A percentile compares a stretch with the other conserved stretches of the same genome.
Conservation (phyloP, 2,797 vertebrate genomes). For the Nothura maculosa region DNA sequence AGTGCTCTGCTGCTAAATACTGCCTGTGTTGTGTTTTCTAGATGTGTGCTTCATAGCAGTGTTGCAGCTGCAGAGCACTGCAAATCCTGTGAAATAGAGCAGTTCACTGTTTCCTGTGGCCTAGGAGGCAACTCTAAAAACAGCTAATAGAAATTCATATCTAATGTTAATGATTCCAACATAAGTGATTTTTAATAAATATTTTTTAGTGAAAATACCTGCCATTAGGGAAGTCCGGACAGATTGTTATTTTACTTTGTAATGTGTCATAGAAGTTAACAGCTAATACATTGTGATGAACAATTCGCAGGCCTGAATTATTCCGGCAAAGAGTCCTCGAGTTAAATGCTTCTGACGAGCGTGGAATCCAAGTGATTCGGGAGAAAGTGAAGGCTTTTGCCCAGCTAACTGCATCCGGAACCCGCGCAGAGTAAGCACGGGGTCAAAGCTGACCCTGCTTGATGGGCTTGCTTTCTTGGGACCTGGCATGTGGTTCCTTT, state of each 20-base stretch:
- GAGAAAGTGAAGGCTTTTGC: conserved; percentile 97
- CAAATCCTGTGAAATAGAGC: background rate
- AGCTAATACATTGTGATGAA: conserved; percentile 12
- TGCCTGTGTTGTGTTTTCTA: background rate
- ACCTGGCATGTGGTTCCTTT: background rate
- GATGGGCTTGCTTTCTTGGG: background rate
- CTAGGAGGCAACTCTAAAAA: background rate
- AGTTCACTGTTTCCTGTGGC: background rate
- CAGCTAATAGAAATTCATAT: background rate
- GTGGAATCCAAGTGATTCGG: conserved; percentile 96
- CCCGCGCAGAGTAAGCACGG: conserved; percentile 90
- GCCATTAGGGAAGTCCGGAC: background rate
- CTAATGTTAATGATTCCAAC: background rate
- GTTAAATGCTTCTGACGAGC: conserved; percentile 97
- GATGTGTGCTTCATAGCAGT: background rate
- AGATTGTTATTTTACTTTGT: background rate
- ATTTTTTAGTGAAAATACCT: background rate
- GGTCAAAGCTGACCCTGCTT: background rate
- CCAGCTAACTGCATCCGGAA: conserved; percentile 92
- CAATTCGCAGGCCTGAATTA: conserved; percentile 87
- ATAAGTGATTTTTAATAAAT: background rate
- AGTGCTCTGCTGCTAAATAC: background rate
- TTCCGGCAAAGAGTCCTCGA: conserved; percentile 94
- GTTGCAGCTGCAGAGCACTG: background rate
- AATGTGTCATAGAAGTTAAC: background rate